A percentile compares a stretch with the other conserved stretches of the same genome.
Evolutionary conservation across 2,888 invertebrate species (phyloP).

Genomic region (Geotrupes spiniger): DNA sequence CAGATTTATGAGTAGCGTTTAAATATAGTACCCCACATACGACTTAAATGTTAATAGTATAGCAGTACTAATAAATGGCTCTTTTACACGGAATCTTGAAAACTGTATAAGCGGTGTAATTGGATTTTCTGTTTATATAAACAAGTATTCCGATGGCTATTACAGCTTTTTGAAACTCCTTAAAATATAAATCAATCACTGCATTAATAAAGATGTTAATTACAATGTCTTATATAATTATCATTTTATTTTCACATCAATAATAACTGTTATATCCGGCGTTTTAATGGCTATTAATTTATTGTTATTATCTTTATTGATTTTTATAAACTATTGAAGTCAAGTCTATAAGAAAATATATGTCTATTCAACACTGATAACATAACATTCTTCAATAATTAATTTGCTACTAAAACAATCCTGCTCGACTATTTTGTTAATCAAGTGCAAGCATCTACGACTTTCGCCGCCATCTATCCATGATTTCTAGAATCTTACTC

Average conservation of each 20-base stretch:
- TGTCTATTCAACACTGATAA: neutral
- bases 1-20: conserved; percentile 10
- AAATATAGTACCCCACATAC: conserved; percentile 8
- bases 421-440: too few species aligned
- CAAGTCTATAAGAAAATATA: too few species aligned
- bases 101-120: conserved; percentile 11
- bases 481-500: too few species aligned
- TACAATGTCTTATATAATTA: conserved; percentile 5
- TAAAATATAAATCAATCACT: conserved; percentile 7
- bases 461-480: too few species aligned
- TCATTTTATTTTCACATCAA: conserved; percentile 13
- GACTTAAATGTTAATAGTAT: conserved; percentile 14
- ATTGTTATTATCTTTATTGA: conserved; percentile 1
- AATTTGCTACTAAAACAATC: too few species aligned
- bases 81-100: conserved; percentile 13
- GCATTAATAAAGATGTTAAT: conserved; percentile 4
- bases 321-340: too few species aligned
- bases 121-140: conserved; percentile 12
- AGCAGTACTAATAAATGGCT: conserved; percentile 10
- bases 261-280: conserved; percentile 12
- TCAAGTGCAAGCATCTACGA: too few species aligned
- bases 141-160: conserved; percentile 1
- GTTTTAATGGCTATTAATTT: conserved; percentile 4
- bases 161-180: neutral
- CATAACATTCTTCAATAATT: neutral